Base-by-base conservation (phyloP, 1,140 invertebrate species). In the Drosophila gunungcola region DNA sequence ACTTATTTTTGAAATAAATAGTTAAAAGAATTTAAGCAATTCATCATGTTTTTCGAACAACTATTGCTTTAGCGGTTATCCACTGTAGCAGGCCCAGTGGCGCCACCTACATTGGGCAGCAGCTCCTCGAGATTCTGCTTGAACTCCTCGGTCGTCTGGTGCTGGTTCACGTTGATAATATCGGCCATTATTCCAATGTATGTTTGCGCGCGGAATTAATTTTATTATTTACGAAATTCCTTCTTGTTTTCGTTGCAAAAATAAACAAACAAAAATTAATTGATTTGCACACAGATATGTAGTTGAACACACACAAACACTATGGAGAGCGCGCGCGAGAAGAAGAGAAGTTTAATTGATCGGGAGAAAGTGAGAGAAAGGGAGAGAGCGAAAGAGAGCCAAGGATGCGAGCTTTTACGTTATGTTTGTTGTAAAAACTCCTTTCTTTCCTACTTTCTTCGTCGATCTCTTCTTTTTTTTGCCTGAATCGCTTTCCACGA, bases 121-220 rank as follows among this genome's bases (percentile, higher is more conserved):
- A 88, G 49, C 49, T 92, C 91, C 73, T 91, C 84, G 53, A 92
- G 68, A 61, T 80, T 90, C 69, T 63, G 88, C 64, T 70, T 91
- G 62, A 84, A 92, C 69, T 92, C 91, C 73, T 86, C 81, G 36
- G 80, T 62, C 25, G 76, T 75, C 54, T 86, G 67, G 55, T 91
- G 83, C 34, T 91, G 90, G 13, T 90, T 83, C 48, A 91, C 56
- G 70, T 89, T 78, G 49, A 85, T 55, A 72, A 92, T 90, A 79
- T 92, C 91, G 12, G 91, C 53, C 90, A 91, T 92, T 78, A 56
- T 70, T 41, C n/a, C 67, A 56, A 49, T 57, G 54, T 27, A 38
- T 27, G 25, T 70, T 72, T 70, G 52, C 65, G 48, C 67, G 38
- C 42, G 49, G 16, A 69, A 68, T 56, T 68, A 69, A 69, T 55